Base-by-base conservation (phyloP, 2,797 vertebrate species). In the Epinephelus awoara region DNA sequence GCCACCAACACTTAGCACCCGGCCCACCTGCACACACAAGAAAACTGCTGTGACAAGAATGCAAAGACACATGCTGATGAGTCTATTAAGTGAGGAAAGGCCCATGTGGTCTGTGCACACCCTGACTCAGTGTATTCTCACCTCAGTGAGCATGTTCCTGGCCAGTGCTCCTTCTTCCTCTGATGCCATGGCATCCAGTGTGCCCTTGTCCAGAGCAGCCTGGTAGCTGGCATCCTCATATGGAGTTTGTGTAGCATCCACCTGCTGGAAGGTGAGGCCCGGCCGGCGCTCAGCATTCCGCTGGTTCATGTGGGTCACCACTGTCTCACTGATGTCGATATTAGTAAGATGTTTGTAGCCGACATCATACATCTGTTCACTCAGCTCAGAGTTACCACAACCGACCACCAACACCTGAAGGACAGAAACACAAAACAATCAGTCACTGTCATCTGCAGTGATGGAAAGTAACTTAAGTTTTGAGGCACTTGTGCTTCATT, bases 321-420 rank as follows among this genome's bases (percentile, higher is more conserved):
- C 98, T 0, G 96, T 94, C 2, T 97, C 95, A 0, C 97, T 99
- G 85, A 98, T 95, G 89, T 99, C 98, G 0, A 99, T 97, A 77
- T 98, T 99, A 61, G 96, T 93, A 0, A 99, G 93, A 75, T 97
- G 94, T 82, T 95, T 93, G 72, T 96, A 98, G 27, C 98, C 98
- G n/a, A 95, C 77, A 23, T 99, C 98, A 0, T 98, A 97, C 59
- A 99, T 94, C 91, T 97, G 97, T 88, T 99, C 98, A 0, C 98
- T 99, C 49, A 99, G 94, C 87, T 99, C 97, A 0, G 98, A 99
- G 94, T 98, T 99, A 15, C 98, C 98, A 4, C 98, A 99, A 18
- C 98, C 98, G 10, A 99, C 96, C 86, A 99, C 97, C 59, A 99
- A 90, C 17, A 99, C 97, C 98, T 99, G 86, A 61, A 56, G 21